Evolutionary conservation across 2,797 vertebrate species (phyloP).

Genomic region (Sphaeramia orbicularis): DNA sequence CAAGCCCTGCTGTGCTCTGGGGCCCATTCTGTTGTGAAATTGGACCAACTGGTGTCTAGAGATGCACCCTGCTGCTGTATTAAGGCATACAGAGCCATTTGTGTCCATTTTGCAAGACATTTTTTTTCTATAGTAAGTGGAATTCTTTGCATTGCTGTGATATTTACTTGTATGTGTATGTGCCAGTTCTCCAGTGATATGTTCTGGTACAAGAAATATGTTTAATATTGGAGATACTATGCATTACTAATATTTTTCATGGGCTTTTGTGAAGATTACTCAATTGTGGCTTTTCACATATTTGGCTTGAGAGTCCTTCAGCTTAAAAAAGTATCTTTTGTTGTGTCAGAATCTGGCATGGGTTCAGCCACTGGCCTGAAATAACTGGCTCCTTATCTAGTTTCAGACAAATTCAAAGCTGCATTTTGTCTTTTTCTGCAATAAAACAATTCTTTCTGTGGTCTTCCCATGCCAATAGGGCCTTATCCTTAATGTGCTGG

Average conservation of each 20-base stretch:
- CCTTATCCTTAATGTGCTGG: conserved; percentile 58
- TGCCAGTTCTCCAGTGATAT: conserved; percentile 22
- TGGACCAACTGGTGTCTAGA: conserved; percentile 72
- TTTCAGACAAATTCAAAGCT: conserved; percentile 65
- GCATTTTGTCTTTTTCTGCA: conserved; percentile 65
- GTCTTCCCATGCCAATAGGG: conserved; percentile 61
- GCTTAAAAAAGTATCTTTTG: conserved; percentile 52
- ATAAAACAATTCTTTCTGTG: conserved; percentile 69
- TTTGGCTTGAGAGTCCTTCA: conserved; percentile 58
- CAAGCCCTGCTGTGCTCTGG: conserved; percentile 60
- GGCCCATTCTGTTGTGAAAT: conserved; percentile 69
- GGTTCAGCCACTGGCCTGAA: conserved; percentile 45
- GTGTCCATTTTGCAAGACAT: conserved; percentile 55
- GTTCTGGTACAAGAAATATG: conserved; percentile 18
- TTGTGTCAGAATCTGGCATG: conserved; percentile 64
- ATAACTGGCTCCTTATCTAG: conserved; percentile 44
- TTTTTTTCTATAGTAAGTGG: conserved; percentile 41
- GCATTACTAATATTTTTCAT: conserved; percentile 35
- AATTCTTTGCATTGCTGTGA: conserved; percentile 16
- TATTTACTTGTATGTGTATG: conserved; percentile 8
- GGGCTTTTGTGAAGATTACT: conserved; percentile 45
- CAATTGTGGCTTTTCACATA: conserved; percentile 61
- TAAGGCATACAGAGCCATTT: conserved; percentile 59
- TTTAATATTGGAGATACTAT: conserved; percentile 23
- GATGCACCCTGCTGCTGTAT: conserved; percentile 67